These are phyloP conservation scores for Dendrocincla fuliginosa DNA, from an alignment of 2,797 vertebrate genomes.

Conservation along the genomic window DNA sequence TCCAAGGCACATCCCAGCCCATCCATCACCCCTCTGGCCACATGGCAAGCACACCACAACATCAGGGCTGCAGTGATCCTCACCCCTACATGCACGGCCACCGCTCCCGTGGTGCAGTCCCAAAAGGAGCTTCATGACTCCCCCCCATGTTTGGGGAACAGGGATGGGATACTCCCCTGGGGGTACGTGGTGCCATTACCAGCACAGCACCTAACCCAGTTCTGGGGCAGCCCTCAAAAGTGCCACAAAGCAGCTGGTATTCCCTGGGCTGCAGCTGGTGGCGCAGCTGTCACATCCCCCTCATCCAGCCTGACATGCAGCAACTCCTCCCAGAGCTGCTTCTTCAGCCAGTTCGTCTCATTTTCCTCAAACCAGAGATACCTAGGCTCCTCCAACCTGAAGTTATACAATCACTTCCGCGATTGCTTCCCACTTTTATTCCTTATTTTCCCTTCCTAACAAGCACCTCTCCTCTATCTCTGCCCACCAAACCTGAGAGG, in stretches of 20 bases:
- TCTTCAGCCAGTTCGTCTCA: neutral
- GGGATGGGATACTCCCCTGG: neutral
- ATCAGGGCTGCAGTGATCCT: fast-evolving
- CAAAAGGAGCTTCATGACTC: neutral
- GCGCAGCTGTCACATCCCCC: neutral
- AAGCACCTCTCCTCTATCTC: neutral
- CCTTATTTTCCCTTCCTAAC: neutral
- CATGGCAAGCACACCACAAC: fast-evolving
- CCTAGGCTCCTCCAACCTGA: neutral
- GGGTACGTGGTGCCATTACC: fast-evolving
- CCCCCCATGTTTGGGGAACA: neutral
- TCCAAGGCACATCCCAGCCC: neutral
- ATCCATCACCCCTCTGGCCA: neutral
- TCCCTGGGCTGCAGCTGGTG: fast-evolving
- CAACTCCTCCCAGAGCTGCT: neutral
- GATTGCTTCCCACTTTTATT: neutral
- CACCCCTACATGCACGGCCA: fast-evolving
- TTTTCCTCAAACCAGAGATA: neutral
- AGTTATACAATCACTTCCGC: neutral
- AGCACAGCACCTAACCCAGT: neutral
- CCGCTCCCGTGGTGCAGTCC: fast-evolving
- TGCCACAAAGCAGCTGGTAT: neutral
- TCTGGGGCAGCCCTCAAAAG: neutral
- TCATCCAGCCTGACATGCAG: fast-evolving
- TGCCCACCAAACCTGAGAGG: neutral